Conservation (phyloP, 2,888 invertebrate genomes). For the Acronicta alni region DNA sequence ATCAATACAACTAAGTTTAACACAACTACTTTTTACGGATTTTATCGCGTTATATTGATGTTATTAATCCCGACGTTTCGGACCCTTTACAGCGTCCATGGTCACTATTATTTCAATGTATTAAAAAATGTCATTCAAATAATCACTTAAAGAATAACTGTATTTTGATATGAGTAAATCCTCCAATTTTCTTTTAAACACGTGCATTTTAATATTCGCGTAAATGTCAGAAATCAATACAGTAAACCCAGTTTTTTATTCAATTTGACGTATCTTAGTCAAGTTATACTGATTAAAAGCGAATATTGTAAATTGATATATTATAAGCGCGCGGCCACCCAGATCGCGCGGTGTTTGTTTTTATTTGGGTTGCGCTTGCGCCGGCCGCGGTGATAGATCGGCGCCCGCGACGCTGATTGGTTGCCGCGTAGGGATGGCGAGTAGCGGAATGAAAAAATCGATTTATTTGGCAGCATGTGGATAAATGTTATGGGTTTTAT, state of each 20-base stretch:
- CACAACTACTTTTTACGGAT: no score
- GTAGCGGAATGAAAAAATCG: neutral
- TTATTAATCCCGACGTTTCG: no score
- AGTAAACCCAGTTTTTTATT: constrained; percentile 1
- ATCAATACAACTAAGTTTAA: neutral
- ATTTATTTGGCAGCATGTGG: neutral
- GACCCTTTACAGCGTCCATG: no score
- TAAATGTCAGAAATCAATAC: neutral
- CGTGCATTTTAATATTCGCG: no score
- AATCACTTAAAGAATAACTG: no score
- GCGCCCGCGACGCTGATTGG: constrained; percentile 74
- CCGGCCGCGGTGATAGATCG: constrained; percentile 72
- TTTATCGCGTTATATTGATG: no score
- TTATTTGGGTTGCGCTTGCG: constrained; percentile 63
- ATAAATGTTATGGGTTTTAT: no score
- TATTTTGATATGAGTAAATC: no score
- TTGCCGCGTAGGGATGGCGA: constrained; percentile 68
- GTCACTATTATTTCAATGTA: no score
- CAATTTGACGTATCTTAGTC: constrained; percentile 37
- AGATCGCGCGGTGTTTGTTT: constrained; percentile 71
- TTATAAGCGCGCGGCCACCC: constrained; percentile 79
- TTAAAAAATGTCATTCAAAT: no score
- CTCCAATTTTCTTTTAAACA: no score
- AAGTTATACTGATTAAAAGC: constrained; percentile 62
- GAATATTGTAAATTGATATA: constrained; percentile 82